These are phyloP conservation scores for Probosciger aterrimus DNA, from an alignment of 2,113 vertebrate genomes.

Conservation along the genomic window DNA sequence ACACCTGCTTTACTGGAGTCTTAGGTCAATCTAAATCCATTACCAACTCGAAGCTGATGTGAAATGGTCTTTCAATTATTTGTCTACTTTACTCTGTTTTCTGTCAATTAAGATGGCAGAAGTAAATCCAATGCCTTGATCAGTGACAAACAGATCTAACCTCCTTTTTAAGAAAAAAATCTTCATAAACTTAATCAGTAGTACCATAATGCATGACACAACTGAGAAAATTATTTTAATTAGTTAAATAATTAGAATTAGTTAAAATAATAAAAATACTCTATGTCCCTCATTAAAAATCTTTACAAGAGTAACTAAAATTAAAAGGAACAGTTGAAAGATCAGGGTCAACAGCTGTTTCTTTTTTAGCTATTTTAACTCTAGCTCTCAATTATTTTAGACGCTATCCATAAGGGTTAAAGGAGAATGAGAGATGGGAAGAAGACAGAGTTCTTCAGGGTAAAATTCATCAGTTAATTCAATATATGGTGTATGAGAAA, in stretches of 20 bases:
- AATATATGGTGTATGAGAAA: neutral
- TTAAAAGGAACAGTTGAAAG: constrained; percentile 47
- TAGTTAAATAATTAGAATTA: constrained; percentile 5
- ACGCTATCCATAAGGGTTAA: neutral
- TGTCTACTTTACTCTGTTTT: neutral
- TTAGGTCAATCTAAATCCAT: neutral
- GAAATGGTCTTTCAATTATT: neutral
- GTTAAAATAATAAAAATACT: constrained; percentile 41
- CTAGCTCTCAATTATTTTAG: neutral
- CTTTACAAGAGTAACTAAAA: constrained; percentile 29
- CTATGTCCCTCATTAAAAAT: neutral
- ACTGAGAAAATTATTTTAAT: constrained; percentile 8
- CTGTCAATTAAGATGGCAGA: neutral
- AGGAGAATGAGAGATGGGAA: neutral
- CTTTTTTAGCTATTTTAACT: constrained; percentile 51
- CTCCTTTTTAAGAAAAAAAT: constrained; percentile 14
- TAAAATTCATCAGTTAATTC: constrained; percentile 6
- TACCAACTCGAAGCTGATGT: neutral
- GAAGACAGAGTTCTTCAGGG: neutral
- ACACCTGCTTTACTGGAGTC: neutral
- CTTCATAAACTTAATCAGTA: constrained; percentile 25
- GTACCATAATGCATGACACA: constrained; percentile 8
- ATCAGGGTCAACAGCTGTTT: constrained; percentile 51
- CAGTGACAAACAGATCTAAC: neutral
- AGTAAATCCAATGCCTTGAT: neutral